Evolutionary conservation across 92 coral and sea anemone species (phyloP).

Genomic region (Phenganax stokvisi): DNA sequence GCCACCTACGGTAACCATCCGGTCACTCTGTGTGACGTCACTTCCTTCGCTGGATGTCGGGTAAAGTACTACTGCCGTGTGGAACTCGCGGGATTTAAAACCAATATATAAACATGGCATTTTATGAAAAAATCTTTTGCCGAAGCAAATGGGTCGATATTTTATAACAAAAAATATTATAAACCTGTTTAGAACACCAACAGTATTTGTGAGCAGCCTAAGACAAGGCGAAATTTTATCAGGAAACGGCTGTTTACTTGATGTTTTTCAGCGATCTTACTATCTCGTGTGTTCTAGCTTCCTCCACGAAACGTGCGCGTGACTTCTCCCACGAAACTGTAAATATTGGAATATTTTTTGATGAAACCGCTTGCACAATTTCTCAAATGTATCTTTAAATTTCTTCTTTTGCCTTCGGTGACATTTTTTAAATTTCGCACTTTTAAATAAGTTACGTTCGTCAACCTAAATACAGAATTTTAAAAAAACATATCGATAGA

Average conservation of each 20-base stretch:
- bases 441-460: not conserved
- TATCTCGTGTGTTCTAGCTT: not conserved
- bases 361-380: not conserved
- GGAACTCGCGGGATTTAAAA: no score
- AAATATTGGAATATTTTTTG: not conserved
- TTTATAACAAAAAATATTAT: no score
- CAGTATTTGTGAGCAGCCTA: not conserved
- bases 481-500: not conserved
- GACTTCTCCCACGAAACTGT: not conserved
- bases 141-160: not conserved
- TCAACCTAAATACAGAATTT: conserved; percentile 4
- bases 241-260: no score
- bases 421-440: not conserved
- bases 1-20: no score
- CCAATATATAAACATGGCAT: conserved; percentile 9
- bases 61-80: no score
- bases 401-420: not conserved
- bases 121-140: not conserved
- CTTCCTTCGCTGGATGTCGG: no score
- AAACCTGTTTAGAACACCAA: no score
- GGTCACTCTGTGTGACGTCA: no score
- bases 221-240: not conserved
- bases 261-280: not conserved
- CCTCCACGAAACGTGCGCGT: not conserved
- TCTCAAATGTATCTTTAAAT: not conserved